Conservation (phyloP, 2,888 invertebrate species). For the Hypercompe scribonia region DNA sequence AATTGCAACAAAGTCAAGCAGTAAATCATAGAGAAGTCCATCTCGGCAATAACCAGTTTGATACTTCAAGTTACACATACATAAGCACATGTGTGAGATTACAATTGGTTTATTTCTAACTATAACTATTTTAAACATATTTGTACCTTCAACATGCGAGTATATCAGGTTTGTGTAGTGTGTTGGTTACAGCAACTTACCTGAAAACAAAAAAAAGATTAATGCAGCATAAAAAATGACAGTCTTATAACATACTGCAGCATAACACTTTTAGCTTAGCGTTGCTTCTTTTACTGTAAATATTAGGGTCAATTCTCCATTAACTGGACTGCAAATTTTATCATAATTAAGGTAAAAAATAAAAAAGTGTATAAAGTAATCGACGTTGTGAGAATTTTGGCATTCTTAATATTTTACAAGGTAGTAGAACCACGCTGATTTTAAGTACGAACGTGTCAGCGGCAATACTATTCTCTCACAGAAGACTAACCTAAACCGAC, state of each 20-base stretch:
- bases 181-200: conserved; percentile 16
- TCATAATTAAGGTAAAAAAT: neutral
- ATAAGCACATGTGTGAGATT: too few species aligned
- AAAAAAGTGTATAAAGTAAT: neutral
- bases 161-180: neutral
- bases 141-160: neutral
- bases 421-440: too few species aligned
- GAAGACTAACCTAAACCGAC: too few species aligned
- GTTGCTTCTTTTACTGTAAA: neutral
- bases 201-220: conserved; percentile 15
- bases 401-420: too few species aligned
- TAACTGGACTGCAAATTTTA: neutral
- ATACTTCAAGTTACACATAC: too few species aligned
- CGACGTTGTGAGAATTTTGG: conserved; percentile 16
- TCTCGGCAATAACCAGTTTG: too few species aligned
- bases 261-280: neutral
- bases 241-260: neutral
- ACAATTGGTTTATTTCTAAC: neutral
- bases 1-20: too few species aligned
- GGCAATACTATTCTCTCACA: too few species aligned
- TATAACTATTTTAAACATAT: neutral
- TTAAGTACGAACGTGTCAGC: too few species aligned
- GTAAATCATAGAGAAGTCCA: too few species aligned
- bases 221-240: neutral
- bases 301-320: neutral